A percentile compares a stretch with the other conserved stretches of the same genome.
Conservation (phyloP, 2,113 vertebrate genomes). For the Epinephelus lanceolatus region DNA sequence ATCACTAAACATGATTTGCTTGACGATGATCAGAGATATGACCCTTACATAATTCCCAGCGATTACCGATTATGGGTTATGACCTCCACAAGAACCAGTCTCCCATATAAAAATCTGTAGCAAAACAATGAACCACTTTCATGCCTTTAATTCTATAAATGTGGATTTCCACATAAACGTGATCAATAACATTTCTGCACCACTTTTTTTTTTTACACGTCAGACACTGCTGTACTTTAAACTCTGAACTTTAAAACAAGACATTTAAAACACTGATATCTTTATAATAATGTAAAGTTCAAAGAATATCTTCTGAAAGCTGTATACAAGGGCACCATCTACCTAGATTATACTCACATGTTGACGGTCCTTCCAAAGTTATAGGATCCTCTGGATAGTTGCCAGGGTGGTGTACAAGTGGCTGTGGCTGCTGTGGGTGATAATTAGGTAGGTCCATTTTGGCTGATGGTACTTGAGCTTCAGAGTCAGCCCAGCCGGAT, state of each 20-base stretch:
- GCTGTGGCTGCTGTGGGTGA: slow-evolving; percentile 56
- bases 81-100: not conserved
- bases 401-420: slow-evolving; percentile 33
- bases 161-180: not conserved
- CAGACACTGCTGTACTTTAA: not conserved
- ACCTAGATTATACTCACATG: slow-evolving; percentile 77
- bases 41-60: slow-evolving; percentile 71
- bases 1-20: slow-evolving; percentile 66
- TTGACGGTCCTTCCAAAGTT: slow-evolving; percentile 70
- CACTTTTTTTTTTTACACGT: not conserved
- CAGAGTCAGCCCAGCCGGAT: slow-evolving; percentile 42
- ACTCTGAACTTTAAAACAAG: not conserved
- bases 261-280: not conserved
- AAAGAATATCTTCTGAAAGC: not conserved
- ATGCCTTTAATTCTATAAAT: not conserved
- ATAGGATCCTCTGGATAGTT: slow-evolving; percentile 55
- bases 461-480: slow-evolving; percentile 31
- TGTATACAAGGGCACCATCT: not conserved
- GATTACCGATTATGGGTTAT: slow-evolving; percentile 3
- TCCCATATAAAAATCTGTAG: not conserved
- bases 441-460: slow-evolving; percentile 77
- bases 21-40: slow-evolving; percentile 47
- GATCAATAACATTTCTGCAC: not conserved
- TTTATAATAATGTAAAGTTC: not conserved
- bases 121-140: not conserved